These are phyloP conservation scores for Cheilosia pagana DNA, from an alignment of 2,888 invertebrate species.

Conservation along the genomic window DNA sequence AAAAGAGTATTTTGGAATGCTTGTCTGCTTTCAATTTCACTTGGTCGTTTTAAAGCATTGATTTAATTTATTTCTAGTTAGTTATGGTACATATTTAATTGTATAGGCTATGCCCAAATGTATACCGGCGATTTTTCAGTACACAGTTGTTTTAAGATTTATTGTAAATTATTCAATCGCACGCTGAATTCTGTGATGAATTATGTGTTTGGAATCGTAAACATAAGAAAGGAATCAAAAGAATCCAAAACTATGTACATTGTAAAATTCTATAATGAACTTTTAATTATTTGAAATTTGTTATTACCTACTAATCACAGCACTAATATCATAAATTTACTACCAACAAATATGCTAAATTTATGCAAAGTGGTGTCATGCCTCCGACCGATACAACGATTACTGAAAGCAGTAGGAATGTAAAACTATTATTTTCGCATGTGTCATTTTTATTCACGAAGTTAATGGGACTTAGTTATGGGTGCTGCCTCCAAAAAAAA, in stretches of 20 bases:
- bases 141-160: neutral
- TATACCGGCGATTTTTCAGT: neutral
- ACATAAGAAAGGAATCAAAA: too few relatives aligned
- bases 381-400: neutral
- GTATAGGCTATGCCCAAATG: too few relatives aligned
- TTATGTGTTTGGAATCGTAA: too few relatives aligned
- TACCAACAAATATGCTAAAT: neutral
- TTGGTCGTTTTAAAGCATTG: neutral
- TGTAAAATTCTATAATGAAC: too few relatives aligned
- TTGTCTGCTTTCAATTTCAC: constrained; percentile 23
- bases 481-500: too few relatives aligned
- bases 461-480: neutral
- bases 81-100: neutral
- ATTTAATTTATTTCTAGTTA: neutral
- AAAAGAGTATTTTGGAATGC: constrained; percentile 26
- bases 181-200: too few relatives aligned
- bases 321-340: too few relatives aligned
- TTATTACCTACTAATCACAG: too few relatives aligned
- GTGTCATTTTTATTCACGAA: constrained; percentile 9
- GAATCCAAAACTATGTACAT: too few relatives aligned
- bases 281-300: too few relatives aligned
- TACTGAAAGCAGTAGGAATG: neutral
- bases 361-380: constrained; percentile 3
- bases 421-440: neutral
- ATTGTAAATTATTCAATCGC: too few relatives aligned